A percentile compares a stretch with the other conserved stretches of the same genome.
phyloP scores from a whole-genome alignment of 2,888 invertebrate species.

The Aromia moschata region DNA sequence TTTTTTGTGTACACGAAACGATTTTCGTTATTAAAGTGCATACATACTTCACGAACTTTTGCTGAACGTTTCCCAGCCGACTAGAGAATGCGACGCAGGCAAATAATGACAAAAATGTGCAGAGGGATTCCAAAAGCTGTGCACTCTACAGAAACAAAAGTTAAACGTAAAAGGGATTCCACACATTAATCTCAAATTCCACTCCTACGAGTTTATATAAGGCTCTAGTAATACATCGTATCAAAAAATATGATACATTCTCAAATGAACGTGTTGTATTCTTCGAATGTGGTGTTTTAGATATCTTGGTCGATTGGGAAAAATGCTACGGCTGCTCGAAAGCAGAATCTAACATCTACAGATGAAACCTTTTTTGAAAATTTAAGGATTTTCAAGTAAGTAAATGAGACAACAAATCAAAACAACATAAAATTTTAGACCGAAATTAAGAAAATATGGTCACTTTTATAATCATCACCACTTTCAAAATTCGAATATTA shows the following conservation, averaged over 20 bases:
- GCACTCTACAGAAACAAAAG: conserved; percentile 24
- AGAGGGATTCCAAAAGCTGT: conserved; percentile 32
- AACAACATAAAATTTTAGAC: no score
- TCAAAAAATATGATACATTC: conserved; percentile 33
- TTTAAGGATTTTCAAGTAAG: no score
- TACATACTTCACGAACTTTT: neutral
- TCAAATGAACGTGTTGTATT: conserved; percentile 29
- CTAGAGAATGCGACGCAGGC: conserved; percentile 34
- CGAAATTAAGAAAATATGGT: no score
- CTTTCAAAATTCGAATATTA: no score
- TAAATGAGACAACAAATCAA: no score
- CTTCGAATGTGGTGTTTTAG: conserved; percentile 42
- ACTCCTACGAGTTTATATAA: conserved; percentile 19
- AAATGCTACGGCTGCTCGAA: no score
- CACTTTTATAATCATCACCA: no score
- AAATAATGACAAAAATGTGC: conserved; percentile 34
- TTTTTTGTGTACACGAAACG: neutral
- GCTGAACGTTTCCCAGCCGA: neutral
- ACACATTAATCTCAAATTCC: conserved; percentile 26
- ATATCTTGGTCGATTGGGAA: conserved; percentile 45
- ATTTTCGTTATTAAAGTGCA: neutral
- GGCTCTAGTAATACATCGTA: conserved; percentile 23
- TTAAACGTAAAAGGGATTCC: conserved; percentile 21
- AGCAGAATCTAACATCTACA: no score
- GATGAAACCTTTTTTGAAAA: no score